Percentiles rank a stretch among this genome's conserved stretches.
Evolutionary conservation across 1,140 invertebrate species (phyloP).

Genomic region (Thalassaphorura encarpata): DNA sequence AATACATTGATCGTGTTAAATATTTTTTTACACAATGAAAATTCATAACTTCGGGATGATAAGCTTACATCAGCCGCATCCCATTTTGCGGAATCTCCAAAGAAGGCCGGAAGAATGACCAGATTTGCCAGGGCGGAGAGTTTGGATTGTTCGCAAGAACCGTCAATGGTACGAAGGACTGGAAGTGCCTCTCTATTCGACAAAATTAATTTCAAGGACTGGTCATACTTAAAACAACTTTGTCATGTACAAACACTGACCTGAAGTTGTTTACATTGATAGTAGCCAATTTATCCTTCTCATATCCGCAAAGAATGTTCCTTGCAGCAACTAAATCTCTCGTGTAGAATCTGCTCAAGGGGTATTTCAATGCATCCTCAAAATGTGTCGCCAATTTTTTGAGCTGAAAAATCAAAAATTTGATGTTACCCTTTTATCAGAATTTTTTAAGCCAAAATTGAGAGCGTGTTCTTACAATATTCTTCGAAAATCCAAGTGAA

Average conservation of each 20-base stretch:
- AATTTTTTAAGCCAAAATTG: background rate
- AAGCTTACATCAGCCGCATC: slow-evolving; percentile 21
- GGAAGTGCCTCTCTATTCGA: slow-evolving; percentile 21
- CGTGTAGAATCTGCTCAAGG: slow-evolving; percentile 7
- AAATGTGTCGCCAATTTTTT: slow-evolving; percentile 21
- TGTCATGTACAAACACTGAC: background rate
- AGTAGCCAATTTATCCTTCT: background rate
- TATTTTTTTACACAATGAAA: background rate
- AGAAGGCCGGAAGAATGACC: background rate
- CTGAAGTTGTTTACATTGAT: background rate
- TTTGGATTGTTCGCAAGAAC: slow-evolving; percentile 18
- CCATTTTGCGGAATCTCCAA: slow-evolving; percentile 22
- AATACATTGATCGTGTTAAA: background rate
- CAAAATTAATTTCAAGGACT: background rate
- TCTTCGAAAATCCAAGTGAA: slow-evolving; percentile 26
- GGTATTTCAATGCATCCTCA: slow-evolving; percentile 11
- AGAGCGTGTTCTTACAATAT: too few species aligned
- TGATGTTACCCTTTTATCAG: background rate
- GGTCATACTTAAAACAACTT: background rate
- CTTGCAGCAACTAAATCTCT: slow-evolving; percentile 14
- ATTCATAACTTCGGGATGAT: background rate
- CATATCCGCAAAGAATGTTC: slow-evolving; percentile 28
- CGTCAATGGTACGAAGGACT: slow-evolving; percentile 15
- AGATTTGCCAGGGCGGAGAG: slow-evolving; percentile 8
- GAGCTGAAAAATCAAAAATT: slow-evolving; percentile 16